Base-by-base conservation (phyloP, 2,113 vertebrate genomes). In the Psilopsiagon aymara region DNA sequence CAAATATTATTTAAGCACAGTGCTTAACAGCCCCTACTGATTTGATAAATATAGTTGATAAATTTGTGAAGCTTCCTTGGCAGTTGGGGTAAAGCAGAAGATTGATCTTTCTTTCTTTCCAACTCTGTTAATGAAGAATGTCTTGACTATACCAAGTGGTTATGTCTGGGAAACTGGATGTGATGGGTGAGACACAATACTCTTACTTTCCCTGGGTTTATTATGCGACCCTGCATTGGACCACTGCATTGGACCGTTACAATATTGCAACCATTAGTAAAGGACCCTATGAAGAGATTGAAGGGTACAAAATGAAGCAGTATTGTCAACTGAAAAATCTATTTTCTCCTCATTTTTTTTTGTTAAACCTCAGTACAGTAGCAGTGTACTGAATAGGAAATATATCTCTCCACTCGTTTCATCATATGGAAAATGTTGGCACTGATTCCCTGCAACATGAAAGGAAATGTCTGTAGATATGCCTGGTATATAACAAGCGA, bases 381-480 rank as follows among this genome's bases (percentile, higher is more conserved):
- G 67, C 71, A 86, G 33, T 14, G 4, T 28, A 57, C 55, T 66
- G 79, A 78, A 27, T 85, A 74, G 55, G 83, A 92, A 76, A 84
- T 0, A 1, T 47, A 83, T 44, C 28, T 13, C 39, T 23, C 33
- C 8, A 14, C 57, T 93, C 59, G 5, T 51, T 96, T 92, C 75
- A 89, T 90, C 68, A 49, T 62, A 77, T 28, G 60, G 57, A 92
- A 96, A 97, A 92, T 53, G 60, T 29, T 95, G 90, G 69, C 83
- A 86, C 53, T 52, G 23, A 75, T 62, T 91, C 70, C 66, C 47
- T 47, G 35, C 68, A 66, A 82, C 59, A 76, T 77, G 68, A 95
- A 96, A 93, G 83, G 20, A 87, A 94, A 92, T 62, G 60, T 53
- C 71, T 91, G 57, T 71, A 88, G 84, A 91, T 85, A 86, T 77